Evolutionary conservation across 35 echinoderm and acorn worm genomes (phyloP).

Genomic region (Ophiothrix spiculata): DNA sequence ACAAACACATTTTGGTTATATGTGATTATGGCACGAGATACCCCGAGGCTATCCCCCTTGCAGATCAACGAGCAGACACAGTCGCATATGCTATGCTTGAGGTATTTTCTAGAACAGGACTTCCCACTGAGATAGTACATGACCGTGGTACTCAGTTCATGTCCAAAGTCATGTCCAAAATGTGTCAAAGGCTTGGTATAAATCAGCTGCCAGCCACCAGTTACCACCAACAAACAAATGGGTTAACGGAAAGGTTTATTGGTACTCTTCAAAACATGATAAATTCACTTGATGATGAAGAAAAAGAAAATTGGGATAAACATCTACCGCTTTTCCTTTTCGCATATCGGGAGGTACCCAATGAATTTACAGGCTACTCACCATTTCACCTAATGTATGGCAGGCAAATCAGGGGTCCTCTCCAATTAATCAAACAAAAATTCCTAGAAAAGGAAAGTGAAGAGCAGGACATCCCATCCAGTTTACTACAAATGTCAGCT

Average conservation of each 20-base stretch:
- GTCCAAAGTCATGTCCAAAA: not conserved
- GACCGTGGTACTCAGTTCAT: constrained; percentile 49
- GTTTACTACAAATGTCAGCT: not conserved
- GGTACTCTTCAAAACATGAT: constrained; percentile 32
- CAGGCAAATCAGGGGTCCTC: constrained; percentile 20
- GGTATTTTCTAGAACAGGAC: constrained; percentile 21
- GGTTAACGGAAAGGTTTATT: constrained; percentile 16
- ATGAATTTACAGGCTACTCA: constrained; percentile 14
- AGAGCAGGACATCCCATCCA: not conserved
- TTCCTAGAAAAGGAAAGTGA: not conserved
- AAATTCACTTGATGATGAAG: not conserved
- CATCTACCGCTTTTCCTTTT: constrained; percentile 36
- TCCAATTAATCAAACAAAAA: not conserved
- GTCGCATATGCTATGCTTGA: constrained; percentile 28
- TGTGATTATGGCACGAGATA: constrained; percentile 32
- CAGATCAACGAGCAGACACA: constrained; percentile 41
- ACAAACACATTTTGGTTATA: not conserved
- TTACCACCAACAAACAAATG: constrained; percentile 22
- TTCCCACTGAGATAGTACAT: constrained; percentile 33
- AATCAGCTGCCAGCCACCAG: not conserved
- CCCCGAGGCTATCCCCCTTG: not conserved
- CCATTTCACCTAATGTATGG: constrained; percentile 43
- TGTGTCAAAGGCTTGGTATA: constrained; percentile 11
- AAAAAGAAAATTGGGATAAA: constrained; percentile 24
- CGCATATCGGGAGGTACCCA: constrained; percentile 36